Evolutionary conservation across 2,797 vertebrate genomes (phyloP).

Genomic region (Varecia variegata): DNA sequence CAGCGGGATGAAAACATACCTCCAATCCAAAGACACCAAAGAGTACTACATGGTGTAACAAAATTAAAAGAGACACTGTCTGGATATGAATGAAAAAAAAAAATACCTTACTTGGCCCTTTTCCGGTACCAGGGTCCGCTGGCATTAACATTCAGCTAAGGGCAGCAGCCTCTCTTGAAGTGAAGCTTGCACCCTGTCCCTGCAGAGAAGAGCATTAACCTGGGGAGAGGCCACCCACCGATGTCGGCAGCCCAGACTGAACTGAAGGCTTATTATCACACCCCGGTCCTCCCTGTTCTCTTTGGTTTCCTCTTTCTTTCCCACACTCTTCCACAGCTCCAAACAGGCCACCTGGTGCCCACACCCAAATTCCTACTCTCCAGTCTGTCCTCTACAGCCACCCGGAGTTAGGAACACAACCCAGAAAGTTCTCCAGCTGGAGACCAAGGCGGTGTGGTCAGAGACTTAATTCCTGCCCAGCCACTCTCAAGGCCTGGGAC

Average conservation of each 20-base stretch:
- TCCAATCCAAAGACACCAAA: constrained; percentile 39
- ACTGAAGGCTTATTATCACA: constrained; percentile 70
- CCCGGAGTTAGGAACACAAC: background rate
- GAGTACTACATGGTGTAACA: background rate
- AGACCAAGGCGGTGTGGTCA: background rate
- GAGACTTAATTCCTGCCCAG: background rate
- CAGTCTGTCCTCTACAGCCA: background rate
- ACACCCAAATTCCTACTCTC: constrained; percentile 55
- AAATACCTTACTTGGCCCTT: constrained; percentile 19
- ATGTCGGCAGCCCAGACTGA: background rate
- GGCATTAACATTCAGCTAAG: background rate
- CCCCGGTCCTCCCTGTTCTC: constrained; percentile 32
- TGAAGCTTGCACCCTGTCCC: background rate
- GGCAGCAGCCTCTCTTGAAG: background rate
- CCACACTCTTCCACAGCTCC: constrained; percentile 67
- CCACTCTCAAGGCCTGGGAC: background rate
- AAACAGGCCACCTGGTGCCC: constrained; percentile 48
- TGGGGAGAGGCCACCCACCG: constrained; percentile 58
- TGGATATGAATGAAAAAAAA: constrained; percentile 12
- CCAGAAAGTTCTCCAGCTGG: background rate
- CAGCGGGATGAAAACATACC: constrained; percentile 40
- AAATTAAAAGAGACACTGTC: constrained; percentile 65
- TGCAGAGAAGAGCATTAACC: background rate
- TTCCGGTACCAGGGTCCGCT: constrained; percentile 10
- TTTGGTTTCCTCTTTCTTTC: constrained; percentile 69